Base-by-base conservation (phyloP, 2,797 vertebrate genomes). In the Antennarius maculatus region DNA sequence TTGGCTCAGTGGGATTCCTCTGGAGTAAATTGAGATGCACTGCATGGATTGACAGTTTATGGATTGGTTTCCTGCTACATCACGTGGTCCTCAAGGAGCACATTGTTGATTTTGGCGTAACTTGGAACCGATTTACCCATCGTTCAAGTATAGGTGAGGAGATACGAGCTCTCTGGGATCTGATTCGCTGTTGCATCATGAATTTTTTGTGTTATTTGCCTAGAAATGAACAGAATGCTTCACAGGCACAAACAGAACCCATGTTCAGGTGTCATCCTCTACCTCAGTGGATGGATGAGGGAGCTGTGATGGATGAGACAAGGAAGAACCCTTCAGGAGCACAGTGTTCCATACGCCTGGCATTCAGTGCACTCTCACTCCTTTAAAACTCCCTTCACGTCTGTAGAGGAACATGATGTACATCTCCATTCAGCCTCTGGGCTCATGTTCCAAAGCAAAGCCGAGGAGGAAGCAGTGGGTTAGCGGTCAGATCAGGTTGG, bases 291-390 rank as follows among this genome's bases (percentile, higher is more conserved):
- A 73, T 56, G 53, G 56, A 74, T 75, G 62, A 71, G 60, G 62
- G 64, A 60, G 68, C 48, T 0, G 48, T 78, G 86, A 86, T 74
- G 77, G 75, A 85, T 51, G 74, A 76, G 71, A 71, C 62, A n/a
- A 74, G 48, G 5, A 73, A 87, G 82, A 78, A 83, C 76, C 84
- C 86, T 86, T 92, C 88, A 89, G 82, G 61, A 78, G 51, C 23
- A 43, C 59, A 56, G 79, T 74, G 79, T 85, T 88, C 82, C 81
- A 90, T 86, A 86, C 79, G 73, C 74, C 82, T 45, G 54, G 10
- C 61, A 45, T 65, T 81, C 66, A 59, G 69, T 9, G 45, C 27
- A 23, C 70, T 49, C 66, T 23, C 61, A 45, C 52, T 28, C 47
- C 31, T 46, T 54, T 29, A 23, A 60, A 27, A 3, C 52, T 50